These are phyloP conservation scores for Megaceryle torquata DNA, from an alignment of 2,113 vertebrate genomes.

Conservation along the genomic window DNA sequence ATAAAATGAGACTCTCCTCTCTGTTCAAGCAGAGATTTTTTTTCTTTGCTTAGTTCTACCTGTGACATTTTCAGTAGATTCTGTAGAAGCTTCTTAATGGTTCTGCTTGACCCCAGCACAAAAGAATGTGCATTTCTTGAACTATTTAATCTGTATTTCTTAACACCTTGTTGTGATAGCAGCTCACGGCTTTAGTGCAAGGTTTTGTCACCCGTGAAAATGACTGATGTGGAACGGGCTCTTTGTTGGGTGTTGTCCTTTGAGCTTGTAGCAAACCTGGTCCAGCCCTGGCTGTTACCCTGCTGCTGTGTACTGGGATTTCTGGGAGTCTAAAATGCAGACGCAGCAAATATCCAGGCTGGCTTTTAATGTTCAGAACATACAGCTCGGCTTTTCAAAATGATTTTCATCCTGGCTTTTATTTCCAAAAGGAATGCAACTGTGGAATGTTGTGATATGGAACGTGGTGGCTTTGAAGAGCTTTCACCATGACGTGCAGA, in stretches of 20 bases:
- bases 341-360: background rate
- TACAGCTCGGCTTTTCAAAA: background rate
- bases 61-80: background rate
- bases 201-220: too few relatives aligned
- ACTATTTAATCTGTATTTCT: background rate
- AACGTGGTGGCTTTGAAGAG: background rate
- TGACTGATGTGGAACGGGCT: rapidly evolving
- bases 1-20: background rate
- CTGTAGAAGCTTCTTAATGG: background rate
- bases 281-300: background rate
- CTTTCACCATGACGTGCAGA: background rate
- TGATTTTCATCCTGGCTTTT: background rate
- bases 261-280: background rate
- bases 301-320: rapidly evolving
- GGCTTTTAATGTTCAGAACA: background rate
- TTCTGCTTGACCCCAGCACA: background rate
- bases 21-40: background rate
- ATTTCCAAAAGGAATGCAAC: background rate
- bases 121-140: background rate
- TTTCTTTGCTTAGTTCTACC: background rate
- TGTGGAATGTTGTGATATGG: background rate
- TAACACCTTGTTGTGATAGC: background rate
- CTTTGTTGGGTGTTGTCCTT: background rate
- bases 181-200: background rate
- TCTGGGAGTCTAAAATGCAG: background rate